Evolutionary conservation across 1,140 invertebrate species (phyloP), one percentile per base, ranked within the genome.

Genomic region (Formica exsecta): DNA sequence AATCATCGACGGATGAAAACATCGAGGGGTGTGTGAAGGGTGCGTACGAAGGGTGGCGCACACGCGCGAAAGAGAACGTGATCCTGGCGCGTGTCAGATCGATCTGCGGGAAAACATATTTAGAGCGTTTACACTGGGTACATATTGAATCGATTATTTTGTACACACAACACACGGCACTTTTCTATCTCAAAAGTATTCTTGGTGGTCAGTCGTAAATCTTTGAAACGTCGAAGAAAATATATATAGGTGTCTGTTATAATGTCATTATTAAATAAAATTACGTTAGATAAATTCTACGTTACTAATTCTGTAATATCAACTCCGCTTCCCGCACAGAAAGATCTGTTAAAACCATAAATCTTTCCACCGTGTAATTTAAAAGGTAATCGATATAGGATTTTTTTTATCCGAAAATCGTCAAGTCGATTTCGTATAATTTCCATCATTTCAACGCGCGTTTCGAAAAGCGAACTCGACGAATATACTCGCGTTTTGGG

Each of bases 61-160:
- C 70, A 81, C 36, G 73, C 65, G 75, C 79, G 81, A 75, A 68
- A 16, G 59, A 74, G 22, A 62, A 54, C 84, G 87, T 65, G 86
- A 64, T 57, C 65, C 16, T 51, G 83, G 51, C 75, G 85, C 79
- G 90, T 92, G 91, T 68, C 75, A 65, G 13, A 66, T 80, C 62
- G 66, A 65, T 66, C 75, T 77, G 80, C 62, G 65, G 65, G 66
- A 84, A 87, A 89, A 79, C 81, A 85, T 57, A 54, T 91, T 89
- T 68, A 75, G 22, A 41, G 19, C 91, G 87, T 91, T 91, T 91
- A 79, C 71, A 65, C 59, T 32, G 16, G 16, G 44, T 22, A 32
- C 38, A 36, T 38, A 44, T 59, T 7, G 75, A 64, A 51, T 25
- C 44, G 64, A 80, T 6, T 41, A 51, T 16, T 25, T 74, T 13